Percentiles rank a stretch among this genome's conserved stretches.
Conservation (phyloP, 2,888 invertebrate species). For the Drosophila bunnanda region DNA sequence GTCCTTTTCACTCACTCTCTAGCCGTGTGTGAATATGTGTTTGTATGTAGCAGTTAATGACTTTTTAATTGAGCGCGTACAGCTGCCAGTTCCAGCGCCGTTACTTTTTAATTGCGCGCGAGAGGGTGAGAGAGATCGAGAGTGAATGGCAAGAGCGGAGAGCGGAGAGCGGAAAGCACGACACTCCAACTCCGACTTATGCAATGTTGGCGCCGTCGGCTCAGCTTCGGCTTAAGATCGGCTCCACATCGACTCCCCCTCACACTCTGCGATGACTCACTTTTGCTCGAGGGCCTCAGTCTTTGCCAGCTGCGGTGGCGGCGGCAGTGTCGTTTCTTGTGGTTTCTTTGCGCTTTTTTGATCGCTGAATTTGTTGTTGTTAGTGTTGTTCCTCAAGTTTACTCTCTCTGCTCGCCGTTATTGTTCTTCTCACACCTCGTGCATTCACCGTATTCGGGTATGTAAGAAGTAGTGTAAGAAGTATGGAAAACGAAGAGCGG, state of each 20-base stretch:
- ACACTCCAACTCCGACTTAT: slow-evolving; percentile 52
- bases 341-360: slow-evolving; percentile 57
- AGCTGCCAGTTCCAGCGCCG: slow-evolving; percentile 75
- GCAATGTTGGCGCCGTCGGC: slow-evolving; percentile 67
- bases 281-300: slow-evolving; percentile 18
- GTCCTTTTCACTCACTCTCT: slow-evolving; percentile 33
- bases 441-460: slow-evolving; percentile 45
- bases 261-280: slow-evolving; percentile 28
- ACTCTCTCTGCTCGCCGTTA: slow-evolving; percentile 30
- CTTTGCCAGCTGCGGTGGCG: slow-evolving; percentile 46
- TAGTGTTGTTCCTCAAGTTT: slow-evolving; percentile 55
- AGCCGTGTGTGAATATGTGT: slow-evolving; percentile 1
- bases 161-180: slow-evolving; percentile 1
- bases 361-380: slow-evolving; percentile 21
- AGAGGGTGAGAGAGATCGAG: slow-evolving; percentile 14
- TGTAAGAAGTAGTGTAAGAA: background rate
- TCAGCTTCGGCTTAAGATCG: slow-evolving; percentile 11
- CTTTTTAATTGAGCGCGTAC: slow-evolving; percentile 78
- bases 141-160: background rate
- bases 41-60: slow-evolving; percentile 64
- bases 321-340: slow-evolving; percentile 71
- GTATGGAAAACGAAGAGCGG: background rate
- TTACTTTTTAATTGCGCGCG: slow-evolving; percentile 69
- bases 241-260: slow-evolving; percentile 9
- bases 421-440: slow-evolving; percentile 16